Percentiles rank a stretch among this genome's conserved stretches.
Evolutionary conservation across 2,888 invertebrate species (phyloP).

Genomic region (Anagyrus pseudococci): DNA sequence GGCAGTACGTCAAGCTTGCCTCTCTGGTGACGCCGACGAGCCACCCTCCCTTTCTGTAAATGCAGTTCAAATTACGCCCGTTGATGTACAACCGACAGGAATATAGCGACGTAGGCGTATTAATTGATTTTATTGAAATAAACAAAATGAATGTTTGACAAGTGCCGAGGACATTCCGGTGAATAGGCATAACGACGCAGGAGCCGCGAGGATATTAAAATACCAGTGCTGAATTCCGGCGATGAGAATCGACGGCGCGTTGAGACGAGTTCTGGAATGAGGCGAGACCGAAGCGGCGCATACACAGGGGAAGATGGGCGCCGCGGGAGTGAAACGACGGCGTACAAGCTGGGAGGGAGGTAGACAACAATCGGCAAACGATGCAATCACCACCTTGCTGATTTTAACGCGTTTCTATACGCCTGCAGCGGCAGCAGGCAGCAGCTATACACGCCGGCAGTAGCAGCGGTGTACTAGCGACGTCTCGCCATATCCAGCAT

Average conservation of each 20-base stretch:
- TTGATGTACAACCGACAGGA: not conserved
- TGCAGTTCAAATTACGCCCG: conserved; percentile 1
- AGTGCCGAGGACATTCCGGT: not conserved
- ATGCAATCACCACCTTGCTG: conserved; percentile 41
- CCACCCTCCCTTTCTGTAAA: too few species aligned
- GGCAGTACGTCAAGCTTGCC: too few species aligned
- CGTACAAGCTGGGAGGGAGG: too few species aligned
- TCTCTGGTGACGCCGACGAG: too few species aligned
- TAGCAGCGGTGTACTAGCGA: not conserved
- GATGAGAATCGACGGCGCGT: too few species aligned
- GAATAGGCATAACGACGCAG: not conserved
- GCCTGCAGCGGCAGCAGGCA: too few species aligned
- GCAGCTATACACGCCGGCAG: not conserved
- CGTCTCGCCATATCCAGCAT: not conserved
- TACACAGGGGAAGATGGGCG: too few species aligned
- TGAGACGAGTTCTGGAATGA: too few species aligned
- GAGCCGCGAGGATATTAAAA: conserved; percentile 3
- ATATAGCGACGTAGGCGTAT: conserved; percentile 4
- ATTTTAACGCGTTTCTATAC: conserved; percentile 38
- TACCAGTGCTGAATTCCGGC: not conserved
- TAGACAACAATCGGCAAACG: conserved; percentile 39
- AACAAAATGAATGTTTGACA: conserved; percentile 3
- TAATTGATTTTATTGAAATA: conserved; percentile 31
- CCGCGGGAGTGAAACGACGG: too few species aligned
- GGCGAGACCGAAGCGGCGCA: too few species aligned